Base-by-base conservation (phyloP, 2,888 invertebrate genomes). In the Eupithecia abbreviata region DNA sequence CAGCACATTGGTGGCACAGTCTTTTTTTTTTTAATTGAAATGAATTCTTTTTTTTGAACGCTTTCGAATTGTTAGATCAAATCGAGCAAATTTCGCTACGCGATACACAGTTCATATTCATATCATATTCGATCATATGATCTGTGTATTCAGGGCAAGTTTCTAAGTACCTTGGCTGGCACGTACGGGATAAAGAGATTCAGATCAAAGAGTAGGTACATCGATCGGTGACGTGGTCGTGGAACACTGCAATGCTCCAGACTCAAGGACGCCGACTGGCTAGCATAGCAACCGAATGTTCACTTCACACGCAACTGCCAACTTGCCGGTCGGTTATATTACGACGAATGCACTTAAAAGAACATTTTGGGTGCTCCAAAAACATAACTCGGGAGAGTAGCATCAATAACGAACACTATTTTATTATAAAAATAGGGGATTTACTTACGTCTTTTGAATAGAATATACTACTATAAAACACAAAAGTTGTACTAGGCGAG, bases 201-300 rank as follows among this genome's bases (percentile, higher is more conserved):
- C 76, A 76, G 74, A 74, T 77, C 42, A 45, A 43, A 55, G 6
- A n/a, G 55, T 55, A 55, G 45, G 43, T 81, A 78, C 80, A 73
- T 78, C 75, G 78, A 78, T 78, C 75, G 85, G 82, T 83, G 86
- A 84, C 55, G 55, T 58, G 55, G 55, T 58, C 83, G 82, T 84
- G 74, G 80, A 82, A 83, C 83, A 89, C 89, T 90, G 91, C 90
- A 90, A 88, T 89, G 85, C 80, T 86, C 85, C 88, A 87, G 88
- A 86, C 87, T 89, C 92, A 90, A 91, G 91, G 91, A 85, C 90
- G 86, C 82, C 81, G 75, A 81, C 78, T 69, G 82, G 79, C 80
- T 81, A 80, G 76, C 81, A 65, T 81, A 80, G 76, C 81, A 65
- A 79, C 81, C 76, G 73, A 76, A 75, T 78, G 69, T 81, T 81